These are phyloP conservation scores for Acanthopleura granulata DNA, from an alignment of 2,888 invertebrate species.

Conservation along the genomic window DNA sequence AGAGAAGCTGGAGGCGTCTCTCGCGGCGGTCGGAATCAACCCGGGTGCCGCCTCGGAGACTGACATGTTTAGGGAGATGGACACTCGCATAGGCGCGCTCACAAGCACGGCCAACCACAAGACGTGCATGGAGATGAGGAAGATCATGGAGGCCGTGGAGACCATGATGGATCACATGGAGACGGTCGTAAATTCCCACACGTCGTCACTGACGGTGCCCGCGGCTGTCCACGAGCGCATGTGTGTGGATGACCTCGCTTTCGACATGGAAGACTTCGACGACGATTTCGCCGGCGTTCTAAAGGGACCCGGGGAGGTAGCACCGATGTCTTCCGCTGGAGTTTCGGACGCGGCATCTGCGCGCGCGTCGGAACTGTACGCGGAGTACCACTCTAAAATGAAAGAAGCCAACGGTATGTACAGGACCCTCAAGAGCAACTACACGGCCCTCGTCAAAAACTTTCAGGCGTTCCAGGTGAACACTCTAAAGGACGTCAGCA, in stretches of 20 bases:
- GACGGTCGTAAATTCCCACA: not conserved
- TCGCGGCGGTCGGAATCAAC: not conserved
- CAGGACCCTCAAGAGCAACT: not conserved
- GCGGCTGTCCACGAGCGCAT: not conserved
- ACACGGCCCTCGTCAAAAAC: not conserved
- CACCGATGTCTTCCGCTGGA: not conserved
- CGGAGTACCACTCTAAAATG: not conserved
- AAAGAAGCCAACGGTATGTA: not conserved
- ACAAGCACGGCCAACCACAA: not conserved
- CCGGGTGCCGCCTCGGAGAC: not conserved
- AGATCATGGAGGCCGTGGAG: not conserved
- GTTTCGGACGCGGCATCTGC: no score
- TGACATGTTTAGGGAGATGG: constrained; percentile 1
- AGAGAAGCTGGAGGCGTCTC: not conserved
- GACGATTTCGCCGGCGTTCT: not conserved
- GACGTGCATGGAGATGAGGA: not conserved
- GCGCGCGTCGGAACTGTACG: not conserved
- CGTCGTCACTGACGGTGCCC: not conserved
- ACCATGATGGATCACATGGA: constrained; percentile 4
- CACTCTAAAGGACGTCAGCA: not conserved
- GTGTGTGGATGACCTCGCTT: not conserved
- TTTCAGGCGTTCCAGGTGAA: constrained; percentile 1
- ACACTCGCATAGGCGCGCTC: not conserved
- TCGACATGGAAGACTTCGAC: not conserved
- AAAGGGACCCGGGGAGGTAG: not conserved